A percentile compares a stretch with the other conserved stretches of the same genome.
Evolutionary conservation across 92 coral and sea anemone genomes (phyloP).

Genomic region (Heteractis magnifica): DNA sequence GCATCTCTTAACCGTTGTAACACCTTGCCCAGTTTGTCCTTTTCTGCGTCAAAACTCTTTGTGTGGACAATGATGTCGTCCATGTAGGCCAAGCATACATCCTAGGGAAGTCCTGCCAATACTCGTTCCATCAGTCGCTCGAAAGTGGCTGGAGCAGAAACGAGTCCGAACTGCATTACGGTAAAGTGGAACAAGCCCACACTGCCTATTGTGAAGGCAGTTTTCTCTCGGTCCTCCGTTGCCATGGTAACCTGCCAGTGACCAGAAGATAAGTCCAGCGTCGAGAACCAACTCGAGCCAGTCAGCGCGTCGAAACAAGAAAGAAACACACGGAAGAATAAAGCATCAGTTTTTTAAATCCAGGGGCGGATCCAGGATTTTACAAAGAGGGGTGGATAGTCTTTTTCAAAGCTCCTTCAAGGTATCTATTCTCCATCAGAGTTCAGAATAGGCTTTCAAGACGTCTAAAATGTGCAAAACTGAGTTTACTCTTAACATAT

Average conservation of each 20-base stretch:
- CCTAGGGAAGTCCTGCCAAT: slow-evolving; percentile 12
- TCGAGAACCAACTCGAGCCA: slow-evolving; percentile 36
- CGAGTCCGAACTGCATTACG: slow-evolving; percentile 33
- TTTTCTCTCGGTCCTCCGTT: slow-evolving; percentile 14
- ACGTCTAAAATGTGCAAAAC: too few species aligned
- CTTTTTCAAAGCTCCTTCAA: too few species aligned
- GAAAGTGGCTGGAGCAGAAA: slow-evolving; percentile 34
- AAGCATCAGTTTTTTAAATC: too few species aligned
- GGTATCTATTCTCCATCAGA: too few species aligned
- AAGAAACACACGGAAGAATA: too few species aligned
- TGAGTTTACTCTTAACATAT: too few species aligned
- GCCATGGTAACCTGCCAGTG: slow-evolving; percentile 44
- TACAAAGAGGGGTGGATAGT: too few species aligned
- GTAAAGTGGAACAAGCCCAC: slow-evolving; percentile 28
- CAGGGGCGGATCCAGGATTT: too few species aligned
- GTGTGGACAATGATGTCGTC: too few species aligned
- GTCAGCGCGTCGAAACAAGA: slow-evolving; percentile 26
- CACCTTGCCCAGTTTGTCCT: slow-evolving; percentile 7
- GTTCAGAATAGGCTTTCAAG: too few species aligned
- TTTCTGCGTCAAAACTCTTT: too few species aligned
- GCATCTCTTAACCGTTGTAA: slow-evolving; percentile 14
- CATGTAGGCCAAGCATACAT: too few species aligned
- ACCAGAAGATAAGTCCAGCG: slow-evolving; percentile 25
- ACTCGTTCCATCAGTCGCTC: slow-evolving; percentile 40
- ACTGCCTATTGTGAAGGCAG: slow-evolving; percentile 21